Evolutionary conservation across 2,113 vertebrate genomes (phyloP), one percentile per base, ranked within the genome.

Genomic region (Neogobius melanostomus): DNA sequence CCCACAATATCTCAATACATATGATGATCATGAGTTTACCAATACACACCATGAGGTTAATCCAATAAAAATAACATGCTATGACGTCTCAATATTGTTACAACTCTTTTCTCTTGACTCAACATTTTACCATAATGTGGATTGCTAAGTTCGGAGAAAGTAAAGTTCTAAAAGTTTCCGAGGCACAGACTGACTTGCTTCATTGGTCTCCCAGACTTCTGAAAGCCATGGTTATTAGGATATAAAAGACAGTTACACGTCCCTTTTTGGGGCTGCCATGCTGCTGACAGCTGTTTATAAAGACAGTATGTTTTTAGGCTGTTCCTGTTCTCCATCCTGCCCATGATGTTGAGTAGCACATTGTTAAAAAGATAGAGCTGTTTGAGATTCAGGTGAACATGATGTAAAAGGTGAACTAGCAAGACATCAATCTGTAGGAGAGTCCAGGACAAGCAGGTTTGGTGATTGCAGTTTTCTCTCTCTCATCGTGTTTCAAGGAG

Each of bases 151-250:
- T 44, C 44, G 36, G 59, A n/a, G 42, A 12, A 61, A 61, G 57
- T 60, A 15, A 60, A 60, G 59, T 61, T 28, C 11, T 61, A 8
- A 44, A 61, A 61, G 59, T 61, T n/a, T 53, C n/a, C 43, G 63
- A 75, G 9, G 66, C 16, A 53, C 42, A 28, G 47, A 70, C 47
- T 67, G 65, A 75, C 51, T 59, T 21, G 53, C 44, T 62, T 66
- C 57, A 69, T 54, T 79, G 53, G 64, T 42, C 68, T 2, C 21
- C n/a, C 43, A 21, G 52, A 21, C 59, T 8, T 7, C 8, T 50
- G 45, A 42, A 3, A 36, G 48, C 68, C 66, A 44, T 65, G n/a
- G 50, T 61, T 61, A 61, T 44, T 45, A 61, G 59, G 42, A n/a
- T 61, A 61, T 61, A 44, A 61, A 61, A 60, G 57, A 60, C 57